phyloP scores from a whole-genome alignment of 2,888 invertebrate species.

The Anthophora plumipes region DNA sequence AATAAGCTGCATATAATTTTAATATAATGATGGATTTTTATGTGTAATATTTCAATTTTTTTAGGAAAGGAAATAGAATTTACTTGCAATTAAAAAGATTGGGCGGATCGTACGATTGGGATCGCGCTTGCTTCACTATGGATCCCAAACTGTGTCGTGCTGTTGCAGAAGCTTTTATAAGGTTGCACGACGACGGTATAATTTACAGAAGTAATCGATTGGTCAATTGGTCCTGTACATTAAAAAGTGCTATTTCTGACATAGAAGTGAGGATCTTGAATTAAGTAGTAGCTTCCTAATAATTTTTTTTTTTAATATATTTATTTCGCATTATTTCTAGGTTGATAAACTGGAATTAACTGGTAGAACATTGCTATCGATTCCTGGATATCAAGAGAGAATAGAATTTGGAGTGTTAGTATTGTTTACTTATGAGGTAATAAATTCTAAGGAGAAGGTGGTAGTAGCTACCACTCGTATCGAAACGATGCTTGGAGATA shows the following conservation, averaged over 20 bases:
- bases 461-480: conserved; percentile 98
- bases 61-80: conserved; percentile 89
- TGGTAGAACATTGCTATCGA: conserved; percentile 93
- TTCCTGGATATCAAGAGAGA: conserved; percentile 96
- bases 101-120: conserved; percentile 98
- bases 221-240: conserved; percentile 99
- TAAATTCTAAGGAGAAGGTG: conserved; percentile 91
- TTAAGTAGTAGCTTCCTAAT: background rate
- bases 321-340: conserved; percentile 75
- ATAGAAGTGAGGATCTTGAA: conserved; percentile 90
- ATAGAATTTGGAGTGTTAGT: conserved; percentile 97
- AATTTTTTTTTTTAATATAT: conserved; percentile 11
- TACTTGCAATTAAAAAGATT: conserved; percentile 94
- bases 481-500: conserved; percentile 99
- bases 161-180: conserved; percentile 97
- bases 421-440: conserved; percentile 95
- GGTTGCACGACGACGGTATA: conserved; percentile 93
- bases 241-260: conserved; percentile 99
- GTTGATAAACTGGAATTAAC: conserved; percentile 96
- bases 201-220: conserved; percentile 97
- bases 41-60: conserved; percentile 8
- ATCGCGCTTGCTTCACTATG: conserved; percentile 97
- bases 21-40: background rate
- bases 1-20: background rate
- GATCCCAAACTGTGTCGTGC: conserved; percentile 94